Evolutionary conservation across 1,140 invertebrate genomes (phyloP), one percentile per base, ranked within the genome.

Genomic region (Drosophila ogumai): DNA sequence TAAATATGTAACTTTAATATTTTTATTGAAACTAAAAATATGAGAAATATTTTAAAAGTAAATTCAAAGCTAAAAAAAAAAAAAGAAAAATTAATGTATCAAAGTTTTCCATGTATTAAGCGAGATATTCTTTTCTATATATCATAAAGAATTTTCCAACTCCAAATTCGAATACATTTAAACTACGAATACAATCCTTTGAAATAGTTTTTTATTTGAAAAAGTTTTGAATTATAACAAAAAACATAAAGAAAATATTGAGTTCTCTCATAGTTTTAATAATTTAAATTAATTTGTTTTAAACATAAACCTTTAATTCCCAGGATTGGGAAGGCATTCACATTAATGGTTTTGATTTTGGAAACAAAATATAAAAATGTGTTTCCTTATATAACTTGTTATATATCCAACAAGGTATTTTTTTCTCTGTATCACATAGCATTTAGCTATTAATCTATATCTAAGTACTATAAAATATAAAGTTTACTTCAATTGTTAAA

Each of bases 381-480:
- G 12, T 36, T 54, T 17, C 0, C 10, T 46, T 46, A 1, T 17
- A 9, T 17, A 1, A 5, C 3, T 46, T 1, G 12, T 13, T 15
- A 22, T 17, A 28, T 19, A 17, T 38, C n/a, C 59, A 38, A 54
- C 12, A 40, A 25, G 13, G 8, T 36, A 17, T 22, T 22, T 34
- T 22, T 22, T 13, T 47, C 9, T 34, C 13, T 22, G 44, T 63
- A 63, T 63, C 59, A 63, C 59, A 63, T 54, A 63, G 59, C 59
- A 19, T 19, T 54, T 54, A 19, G 59, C 59, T 63, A 54, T n/a
- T 40, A 54, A 40, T 12, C 25, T 63, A 63, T 15, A 38, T 41
- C 34, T 63, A 19, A 31, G 8, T 22, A 9, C 19, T 54, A 52
- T 61, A 49, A 52, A 52, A 61, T 52, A 52, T 60, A 49, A 38